Conservation (phyloP, 1,140 invertebrate genomes). For the Drosophila nasuta region DNA sequence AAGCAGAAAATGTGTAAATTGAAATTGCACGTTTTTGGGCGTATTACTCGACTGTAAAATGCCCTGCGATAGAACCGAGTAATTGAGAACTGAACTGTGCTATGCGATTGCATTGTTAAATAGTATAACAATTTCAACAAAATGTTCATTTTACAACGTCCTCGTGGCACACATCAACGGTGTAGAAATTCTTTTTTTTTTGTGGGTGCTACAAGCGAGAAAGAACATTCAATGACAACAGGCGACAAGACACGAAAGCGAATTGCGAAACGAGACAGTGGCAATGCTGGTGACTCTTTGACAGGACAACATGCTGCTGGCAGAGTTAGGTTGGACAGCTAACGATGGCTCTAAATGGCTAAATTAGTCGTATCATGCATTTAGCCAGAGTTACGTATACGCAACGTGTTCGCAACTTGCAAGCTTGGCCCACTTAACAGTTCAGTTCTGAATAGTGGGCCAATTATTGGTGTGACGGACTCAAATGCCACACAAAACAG, state of each 20-base stretch:
- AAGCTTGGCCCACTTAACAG: not conserved
- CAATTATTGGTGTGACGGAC: slow-evolving; percentile 3
- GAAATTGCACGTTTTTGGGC: not conserved
- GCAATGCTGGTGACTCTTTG: not conserved
- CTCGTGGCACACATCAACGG: slow-evolving; percentile 19
- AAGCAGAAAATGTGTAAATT: slow-evolving; percentile 22
- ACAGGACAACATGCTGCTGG: slow-evolving; percentile 2
- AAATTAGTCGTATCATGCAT: slow-evolving; percentile 69
- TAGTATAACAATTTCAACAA: slow-evolving; percentile 30
- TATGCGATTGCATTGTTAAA: not conserved
- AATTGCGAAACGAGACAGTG: not conserved
- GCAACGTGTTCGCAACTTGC: slow-evolving; percentile 15
- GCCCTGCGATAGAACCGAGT: not conserved
- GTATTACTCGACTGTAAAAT: not conserved
- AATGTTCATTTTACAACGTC: slow-evolving; percentile 43
- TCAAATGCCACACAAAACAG: slow-evolving; percentile 2
- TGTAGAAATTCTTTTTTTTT: slow-evolving; percentile 32
- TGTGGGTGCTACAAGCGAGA: slow-evolving; percentile 21
- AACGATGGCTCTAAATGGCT: slow-evolving; percentile 60
- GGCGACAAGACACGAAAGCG: slow-evolving; percentile 15
- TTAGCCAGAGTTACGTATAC: slow-evolving; percentile 37
- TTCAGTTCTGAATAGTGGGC: not conserved
- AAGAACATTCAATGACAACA: slow-evolving; percentile 33
- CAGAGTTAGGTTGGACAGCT: slow-evolving; percentile 3
- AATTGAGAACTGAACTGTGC: not conserved